These are phyloP conservation scores for Diprion similis DNA, from an alignment of 1,140 invertebrate genomes.

Conservation along the genomic window DNA sequence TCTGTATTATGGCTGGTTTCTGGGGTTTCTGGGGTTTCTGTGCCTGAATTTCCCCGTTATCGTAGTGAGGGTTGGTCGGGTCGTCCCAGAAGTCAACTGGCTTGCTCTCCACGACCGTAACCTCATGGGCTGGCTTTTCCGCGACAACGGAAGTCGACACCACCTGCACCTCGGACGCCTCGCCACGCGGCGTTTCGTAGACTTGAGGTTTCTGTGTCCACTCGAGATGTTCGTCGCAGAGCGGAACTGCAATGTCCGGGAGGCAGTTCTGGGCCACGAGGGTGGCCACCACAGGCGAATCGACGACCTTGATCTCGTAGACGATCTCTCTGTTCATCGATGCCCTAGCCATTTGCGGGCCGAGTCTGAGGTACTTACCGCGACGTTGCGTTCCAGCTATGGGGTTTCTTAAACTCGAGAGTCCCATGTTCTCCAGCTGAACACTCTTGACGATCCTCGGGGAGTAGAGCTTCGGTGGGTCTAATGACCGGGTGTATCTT, in stretches of 20 bases:
- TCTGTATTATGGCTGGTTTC: neutral
- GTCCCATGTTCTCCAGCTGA: neutral
- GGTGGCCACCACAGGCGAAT: conserved; percentile 33
- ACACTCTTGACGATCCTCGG: neutral
- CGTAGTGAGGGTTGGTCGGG: neutral
- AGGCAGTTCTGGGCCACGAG: conserved; percentile 34
- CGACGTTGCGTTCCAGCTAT: neutral
- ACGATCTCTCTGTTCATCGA: conserved; percentile 12
- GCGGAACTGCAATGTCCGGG: conserved; percentile 31
- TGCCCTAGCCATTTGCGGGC: neutral
- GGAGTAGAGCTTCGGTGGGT: neutral
- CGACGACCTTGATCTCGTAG: conserved; percentile 30
- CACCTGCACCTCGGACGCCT: conserved; percentile 2
- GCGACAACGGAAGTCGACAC: neutral
- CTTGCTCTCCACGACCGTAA: neutral
- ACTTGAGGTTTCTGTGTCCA: conserved; percentile 10
- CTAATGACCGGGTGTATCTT: neutral
- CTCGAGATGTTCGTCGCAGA: conserved; percentile 24
- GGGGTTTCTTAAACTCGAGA: neutral
- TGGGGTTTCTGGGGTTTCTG: neutral
- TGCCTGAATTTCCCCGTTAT: neutral
- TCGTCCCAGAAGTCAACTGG: neutral
- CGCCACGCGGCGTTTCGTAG: conserved; percentile 10
- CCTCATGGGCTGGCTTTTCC: neutral
- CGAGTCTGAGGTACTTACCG: conserved; percentile 13